Evolutionary conservation across 2,797 vertebrate species (phyloP).

Genomic region (Ctenosaura bakeri): DNA sequence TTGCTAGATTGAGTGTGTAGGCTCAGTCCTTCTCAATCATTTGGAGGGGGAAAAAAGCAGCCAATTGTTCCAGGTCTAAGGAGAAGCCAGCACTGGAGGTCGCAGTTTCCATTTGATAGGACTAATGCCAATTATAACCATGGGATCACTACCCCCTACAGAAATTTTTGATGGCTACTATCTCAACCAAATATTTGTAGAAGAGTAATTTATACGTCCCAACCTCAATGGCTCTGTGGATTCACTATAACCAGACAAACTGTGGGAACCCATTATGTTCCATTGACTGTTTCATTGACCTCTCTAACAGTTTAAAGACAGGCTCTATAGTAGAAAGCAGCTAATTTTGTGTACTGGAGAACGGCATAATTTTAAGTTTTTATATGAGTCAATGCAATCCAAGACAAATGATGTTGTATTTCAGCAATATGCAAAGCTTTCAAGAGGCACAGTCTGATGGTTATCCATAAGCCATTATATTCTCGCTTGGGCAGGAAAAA

Average conservation of each 20-base stretch:
- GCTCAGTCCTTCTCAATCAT: conserved; percentile 12
- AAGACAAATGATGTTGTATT: background rate
- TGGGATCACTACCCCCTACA: background rate
- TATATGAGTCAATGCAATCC: background rate
- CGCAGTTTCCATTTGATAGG: background rate
- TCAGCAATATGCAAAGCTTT: background rate
- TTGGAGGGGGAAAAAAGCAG: conserved; percentile 6
- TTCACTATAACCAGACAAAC: too few species aligned
- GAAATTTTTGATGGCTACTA: background rate
- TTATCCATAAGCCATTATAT: background rate
- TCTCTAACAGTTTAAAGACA: background rate
- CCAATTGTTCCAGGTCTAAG: background rate
- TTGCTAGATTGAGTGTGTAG: conserved; percentile 18
- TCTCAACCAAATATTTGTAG: background rate
- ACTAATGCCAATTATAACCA: background rate
- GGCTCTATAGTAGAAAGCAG: background rate
- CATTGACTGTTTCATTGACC: background rate
- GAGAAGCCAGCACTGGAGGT: background rate
- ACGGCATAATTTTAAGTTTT: background rate
- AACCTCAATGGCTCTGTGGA: background rate
- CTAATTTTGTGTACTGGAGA: background rate
- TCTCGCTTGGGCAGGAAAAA: conserved; percentile 9
- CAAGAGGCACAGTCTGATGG: background rate
- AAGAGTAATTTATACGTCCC: background rate
- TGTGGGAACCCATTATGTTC: background rate